Base-by-base conservation (phyloP, 2,113 vertebrate species). In the Anser cygnoides region DNA sequence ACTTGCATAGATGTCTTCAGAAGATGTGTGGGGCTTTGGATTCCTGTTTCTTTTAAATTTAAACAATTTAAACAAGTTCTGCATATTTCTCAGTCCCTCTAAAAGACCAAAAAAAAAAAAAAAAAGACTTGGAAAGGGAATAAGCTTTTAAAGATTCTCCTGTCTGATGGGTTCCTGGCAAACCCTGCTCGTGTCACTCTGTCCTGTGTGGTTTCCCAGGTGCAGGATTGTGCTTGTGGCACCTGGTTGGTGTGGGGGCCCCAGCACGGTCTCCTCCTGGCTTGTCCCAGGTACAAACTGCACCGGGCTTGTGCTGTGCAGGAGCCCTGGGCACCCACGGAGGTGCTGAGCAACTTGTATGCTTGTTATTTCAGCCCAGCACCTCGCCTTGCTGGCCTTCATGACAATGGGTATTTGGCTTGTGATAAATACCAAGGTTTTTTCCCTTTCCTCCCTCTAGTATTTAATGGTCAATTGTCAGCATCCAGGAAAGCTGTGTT, bases 221-320 rank as follows among this genome's bases (percentile, higher is more conserved):
- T 1, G 2, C 21, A 61, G 39, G 18, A 28, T 66, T 3, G 1
- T 26, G 14, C 10, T 46, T 3, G 5, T 0, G 2, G 13, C 1
- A 1, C 20, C 28, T 89, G 74, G 52, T 52, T 85, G 0, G 1
- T 1, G 0, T 0, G 0, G 11, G 10, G 5, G 3, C 31, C 25
- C 13, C 1, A 3, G 54, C 29, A 18, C 0, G 2, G 25, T 35
- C n/a, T 22, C 3, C 41, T 6, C 4, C 7, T 63, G 35, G 11
- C n/a, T 13, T 50, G 16, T 52, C 16, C 18, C 33, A 37, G 22
- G 14, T 18, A 57, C 37, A 52, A 14, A 52, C 3, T 3, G 6
- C 33, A 59, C n/a, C 1, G 2, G 19, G 5, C 5, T 62, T 6
- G 43, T 57, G 21, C 19, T 84, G 17, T 7, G 6, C 21, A 37